Percentiles rank a stretch among this genome's conserved stretches.
Evolutionary conservation across 2,113 vertebrate species (phyloP).

Genomic region (Calidris pygmaea): DNA sequence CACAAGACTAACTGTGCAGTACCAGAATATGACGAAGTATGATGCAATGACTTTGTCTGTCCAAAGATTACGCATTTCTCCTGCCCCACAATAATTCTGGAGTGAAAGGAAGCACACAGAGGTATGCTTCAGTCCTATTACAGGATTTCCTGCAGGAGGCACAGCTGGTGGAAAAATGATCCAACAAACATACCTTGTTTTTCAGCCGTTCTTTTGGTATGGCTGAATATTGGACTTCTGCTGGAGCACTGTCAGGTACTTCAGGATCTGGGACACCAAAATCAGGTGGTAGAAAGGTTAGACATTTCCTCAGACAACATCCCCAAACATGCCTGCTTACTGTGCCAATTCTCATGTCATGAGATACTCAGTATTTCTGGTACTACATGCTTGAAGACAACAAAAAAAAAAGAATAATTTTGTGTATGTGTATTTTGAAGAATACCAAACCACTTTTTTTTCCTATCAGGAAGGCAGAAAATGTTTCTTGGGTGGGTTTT

Average conservation of each 20-base stretch:
- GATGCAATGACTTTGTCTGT: neutral
- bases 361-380: neutral
- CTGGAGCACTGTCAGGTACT: neutral
- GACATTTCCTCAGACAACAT: neutral
- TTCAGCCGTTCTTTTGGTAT: neutral
- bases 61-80: neutral
- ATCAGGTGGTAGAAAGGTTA: neutral
- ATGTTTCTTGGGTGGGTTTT: neutral
- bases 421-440: neutral
- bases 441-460: neutral
- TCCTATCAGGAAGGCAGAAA: neutral
- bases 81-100: neutral
- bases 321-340: neutral
- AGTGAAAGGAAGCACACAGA: neutral
- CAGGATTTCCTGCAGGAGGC: neutral
- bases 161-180: neutral
- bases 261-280: neutral
- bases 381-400: neutral
- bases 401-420: neutral
- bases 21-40: neutral
- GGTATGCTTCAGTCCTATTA: neutral
- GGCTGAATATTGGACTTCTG: neutral
- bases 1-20: neutral
- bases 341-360: neutral
- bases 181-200: neutral